Base-by-base conservation (phyloP, 2,113 vertebrate genomes). In the Scomber scombrus region DNA sequence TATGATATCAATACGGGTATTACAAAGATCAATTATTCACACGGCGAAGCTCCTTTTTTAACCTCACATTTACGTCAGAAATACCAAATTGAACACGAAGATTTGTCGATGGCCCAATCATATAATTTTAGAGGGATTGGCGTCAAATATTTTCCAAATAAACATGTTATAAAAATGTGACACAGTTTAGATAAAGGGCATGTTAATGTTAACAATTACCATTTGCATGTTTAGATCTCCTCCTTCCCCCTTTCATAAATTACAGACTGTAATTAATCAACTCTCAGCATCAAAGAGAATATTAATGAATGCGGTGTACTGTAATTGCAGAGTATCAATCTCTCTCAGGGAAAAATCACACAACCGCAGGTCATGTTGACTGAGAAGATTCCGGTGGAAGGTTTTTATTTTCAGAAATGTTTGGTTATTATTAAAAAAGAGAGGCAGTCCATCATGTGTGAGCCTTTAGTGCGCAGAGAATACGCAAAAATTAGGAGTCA, bases 1-100 rank as follows among this genome's bases (percentile, higher is more conserved):
- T 94, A 91, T 93, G 93, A 92, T 91, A 95, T 93, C 95, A 94
- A 93, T 90, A 86, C 92, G 79, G 92, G 79, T 85, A 91, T 87
- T 85, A 49, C 82, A 61, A 81, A 83, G 88, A 82, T 96, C 87
- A 94, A 95, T 95, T 87, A 89, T 95, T 94, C 87, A 95, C 88
- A 88, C 83, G n/a, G 23, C 34, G 5, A 81, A 4, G 61, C 65
- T 54, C 18, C 26, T 51, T 34, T 58, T 80, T 78, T 83, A n/a
- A 81, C 66, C 71, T 56, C 14, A 45, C 21, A 12, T 63, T 68
- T 46, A 61, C 47, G 31, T 71, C 67, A 56, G 40, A 31, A 45
- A 52, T 43, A 34, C 51, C 16, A 14, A 15, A 62, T 21, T 21
- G 40, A 40, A 2, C 62, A 31, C 40, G 18, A 9, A 23, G 18